These are phyloP conservation scores for Mastomys coucha DNA, from an alignment of 2,113 vertebrate genomes.

Conservation along the genomic window DNA sequence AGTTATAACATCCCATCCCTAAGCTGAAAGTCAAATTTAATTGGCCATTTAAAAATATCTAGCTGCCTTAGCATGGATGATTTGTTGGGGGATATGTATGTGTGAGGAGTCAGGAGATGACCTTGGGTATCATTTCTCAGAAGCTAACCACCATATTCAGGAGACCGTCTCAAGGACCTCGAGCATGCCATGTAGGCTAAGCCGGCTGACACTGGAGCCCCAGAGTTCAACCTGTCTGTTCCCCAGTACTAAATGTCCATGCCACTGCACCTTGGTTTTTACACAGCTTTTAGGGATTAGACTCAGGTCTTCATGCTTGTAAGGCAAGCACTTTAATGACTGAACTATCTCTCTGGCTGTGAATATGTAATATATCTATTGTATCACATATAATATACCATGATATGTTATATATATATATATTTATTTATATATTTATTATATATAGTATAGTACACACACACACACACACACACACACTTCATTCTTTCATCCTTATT, in stretches of 20 bases:
- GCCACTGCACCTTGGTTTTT: neutral
- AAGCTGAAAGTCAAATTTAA: conserved; percentile 12
- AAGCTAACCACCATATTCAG: neutral
- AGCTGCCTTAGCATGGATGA: neutral
- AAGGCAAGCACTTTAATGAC: neutral
- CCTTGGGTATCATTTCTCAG: neutral
- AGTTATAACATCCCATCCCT: neutral
- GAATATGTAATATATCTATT: neutral
- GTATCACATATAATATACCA: neutral
- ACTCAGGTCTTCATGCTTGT: too few relatives aligned
- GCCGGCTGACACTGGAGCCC: neutral
- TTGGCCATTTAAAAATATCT: neutral
- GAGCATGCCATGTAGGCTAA: neutral
- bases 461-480: neutral
- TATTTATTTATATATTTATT: neutral
- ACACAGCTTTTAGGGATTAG: neutral
- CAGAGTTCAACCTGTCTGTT: neutral
- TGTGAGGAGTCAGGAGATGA: too few relatives aligned
- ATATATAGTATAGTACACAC: neutral
- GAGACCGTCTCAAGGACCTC: neutral
- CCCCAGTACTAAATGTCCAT: neutral
- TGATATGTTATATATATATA: neutral
- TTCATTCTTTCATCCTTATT: neutral
- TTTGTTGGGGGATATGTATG: too few relatives aligned
- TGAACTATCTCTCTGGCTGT: neutral